Base-by-base conservation (phyloP, 2,888 invertebrate genomes). In the Aleiodes testaceus region DNA sequence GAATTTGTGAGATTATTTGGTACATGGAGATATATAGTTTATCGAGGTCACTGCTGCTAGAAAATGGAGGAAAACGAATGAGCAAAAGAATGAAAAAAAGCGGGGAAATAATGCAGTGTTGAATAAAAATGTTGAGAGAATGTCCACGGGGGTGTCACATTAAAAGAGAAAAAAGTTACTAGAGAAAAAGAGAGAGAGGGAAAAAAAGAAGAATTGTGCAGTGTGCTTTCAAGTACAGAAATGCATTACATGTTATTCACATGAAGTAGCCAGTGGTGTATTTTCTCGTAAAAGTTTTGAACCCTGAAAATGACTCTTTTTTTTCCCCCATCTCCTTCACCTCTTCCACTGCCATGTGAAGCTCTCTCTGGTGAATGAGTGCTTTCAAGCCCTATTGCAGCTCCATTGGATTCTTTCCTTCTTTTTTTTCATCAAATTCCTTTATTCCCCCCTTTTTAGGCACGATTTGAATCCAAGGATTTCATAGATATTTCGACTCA, bases 251-350 rank as follows among this genome's bases (percentile, higher is more conserved):
- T 74, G 76, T 50, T 70, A 78, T 77, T 66, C 78, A 80, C 78
- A 80, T 79, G 75, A 75, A 72, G 72, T 52, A 63, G 64, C 44
- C 70, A 53, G 67, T 66, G 70, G 47, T 55, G 75, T 72, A 77
- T 77, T 78, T 77, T 80, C 77, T 79, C 74, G 77, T 72, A 72
- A 78, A 79, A 79, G 75, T 80, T 80, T 59, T 42, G 75, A 79
- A 74, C 72, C 55, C 64, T 69, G 74, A 78, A 72, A 79, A 79
- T 79, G 78, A 79, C 75, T 79, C 77, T 76, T 76, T 72, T 75
- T 72, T 69, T 72, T 53, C 26, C 65, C 30, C 47, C 36, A 36
- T 20, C 42, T 30, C 36, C 9, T 36, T 11, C 11, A 9, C 36
- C 36, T 36, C 36, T 36, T 36, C 7, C 36, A 36, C 9, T 16